Evolutionary conservation across 2,113 vertebrate genomes (phyloP).

Genomic region (Stigmatopora nigra): DNA sequence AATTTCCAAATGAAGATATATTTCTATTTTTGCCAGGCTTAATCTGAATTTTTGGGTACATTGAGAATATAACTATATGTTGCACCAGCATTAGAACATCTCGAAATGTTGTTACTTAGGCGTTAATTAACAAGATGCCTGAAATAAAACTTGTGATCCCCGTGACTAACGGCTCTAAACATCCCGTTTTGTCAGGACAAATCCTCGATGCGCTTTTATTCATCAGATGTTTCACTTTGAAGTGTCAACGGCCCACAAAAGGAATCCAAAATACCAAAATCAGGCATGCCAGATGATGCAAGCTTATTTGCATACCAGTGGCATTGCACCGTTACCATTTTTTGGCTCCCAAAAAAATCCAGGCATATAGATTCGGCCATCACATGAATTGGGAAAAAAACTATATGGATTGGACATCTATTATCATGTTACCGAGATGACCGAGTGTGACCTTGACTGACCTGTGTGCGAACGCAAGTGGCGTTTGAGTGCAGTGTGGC

Average conservation of each 20-base stretch:
- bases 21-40: background rate
- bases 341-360: too few species aligned
- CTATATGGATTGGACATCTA: too few species aligned
- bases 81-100: background rate
- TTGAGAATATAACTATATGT: background rate
- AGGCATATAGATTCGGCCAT: too few species aligned
- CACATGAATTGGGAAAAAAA: too few species aligned
- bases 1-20: background rate
- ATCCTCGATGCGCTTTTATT: background rate
- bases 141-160: background rate
- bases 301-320: slow-evolving; percentile 6
- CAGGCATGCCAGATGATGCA: slow-evolving; percentile 7
- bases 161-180: background rate
- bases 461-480: slow-evolving; percentile 98
- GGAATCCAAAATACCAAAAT: background rate
- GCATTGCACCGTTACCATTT: too few species aligned
- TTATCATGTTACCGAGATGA: background rate
- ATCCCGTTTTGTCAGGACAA: background rate
- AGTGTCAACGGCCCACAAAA: background rate
- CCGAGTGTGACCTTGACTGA: slow-evolving; percentile 36
- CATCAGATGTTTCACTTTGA: slow-evolving; percentile 2
- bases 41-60: background rate
- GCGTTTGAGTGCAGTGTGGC: slow-evolving; percentile 96
- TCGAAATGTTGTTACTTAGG: background rate
- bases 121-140: background rate